Evolutionary conservation across 2,113 vertebrate species (phyloP).

Genomic region (Callospermophilus lateralis): DNA sequence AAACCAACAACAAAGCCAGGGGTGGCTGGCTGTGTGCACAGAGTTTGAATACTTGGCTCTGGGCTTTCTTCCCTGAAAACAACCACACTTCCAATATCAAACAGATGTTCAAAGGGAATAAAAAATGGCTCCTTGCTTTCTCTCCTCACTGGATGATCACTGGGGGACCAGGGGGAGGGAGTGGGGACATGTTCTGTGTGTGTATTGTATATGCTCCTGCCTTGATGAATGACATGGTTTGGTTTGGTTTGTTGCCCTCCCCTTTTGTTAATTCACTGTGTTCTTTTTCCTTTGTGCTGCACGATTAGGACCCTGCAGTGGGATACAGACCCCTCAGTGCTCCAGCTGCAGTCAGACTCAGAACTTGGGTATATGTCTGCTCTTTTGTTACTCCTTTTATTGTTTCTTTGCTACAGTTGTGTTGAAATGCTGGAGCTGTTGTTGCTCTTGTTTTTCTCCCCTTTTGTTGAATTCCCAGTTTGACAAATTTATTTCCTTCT

Average conservation of each 20-base stretch:
- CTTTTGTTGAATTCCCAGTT: conserved; percentile 73
- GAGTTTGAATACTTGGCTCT: not conserved
- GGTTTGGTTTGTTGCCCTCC: conserved; percentile 80
- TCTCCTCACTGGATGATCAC: not conserved
- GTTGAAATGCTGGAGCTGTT: conserved; percentile 77
- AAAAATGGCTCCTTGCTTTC: not conserved
- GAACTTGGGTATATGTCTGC: conserved; percentile 96
- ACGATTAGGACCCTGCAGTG: conserved; percentile 97
- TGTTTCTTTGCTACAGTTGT: conserved; percentile 83
- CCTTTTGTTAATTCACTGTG: conserved; percentile 91
- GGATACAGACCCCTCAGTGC: conserved; percentile 99
- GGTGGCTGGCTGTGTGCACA: too few species aligned
- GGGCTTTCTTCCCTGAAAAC: not conserved
- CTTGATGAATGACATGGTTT: conserved; percentile 76
- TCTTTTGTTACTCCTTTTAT: conserved; percentile 85
- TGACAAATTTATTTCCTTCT: conserved; percentile 77
- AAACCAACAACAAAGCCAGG: not conserved
- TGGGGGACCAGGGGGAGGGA: not conserved
- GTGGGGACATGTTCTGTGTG: conserved; percentile 76
- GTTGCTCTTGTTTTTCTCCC: not conserved
- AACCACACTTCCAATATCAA: not conserved
- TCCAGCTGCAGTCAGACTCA: conserved; percentile 99
- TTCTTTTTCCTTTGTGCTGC: conserved; percentile 91
- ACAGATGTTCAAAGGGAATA: not conserved
- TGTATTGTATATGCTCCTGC: conserved; percentile 77